Conservation (phyloP, 2,113 vertebrate genomes). For the Diphyllodes magnificus region DNA sequence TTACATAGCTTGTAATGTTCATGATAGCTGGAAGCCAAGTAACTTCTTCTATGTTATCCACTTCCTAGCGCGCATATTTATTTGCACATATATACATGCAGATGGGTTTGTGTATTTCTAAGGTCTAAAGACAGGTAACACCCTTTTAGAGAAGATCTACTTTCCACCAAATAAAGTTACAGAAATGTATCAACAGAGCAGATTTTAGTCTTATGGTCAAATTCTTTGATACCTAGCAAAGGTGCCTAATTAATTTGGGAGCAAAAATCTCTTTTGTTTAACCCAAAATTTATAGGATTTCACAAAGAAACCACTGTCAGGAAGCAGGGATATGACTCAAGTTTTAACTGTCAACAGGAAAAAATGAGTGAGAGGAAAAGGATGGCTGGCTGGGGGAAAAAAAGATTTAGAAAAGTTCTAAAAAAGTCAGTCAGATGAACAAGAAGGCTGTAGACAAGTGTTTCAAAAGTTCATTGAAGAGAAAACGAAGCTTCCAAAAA, state of each 20-base stretch:
- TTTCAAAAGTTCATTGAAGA: neutral
- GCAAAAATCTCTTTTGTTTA: neutral
- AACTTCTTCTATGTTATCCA: neutral
- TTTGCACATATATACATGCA: neutral
- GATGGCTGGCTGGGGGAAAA: neutral
- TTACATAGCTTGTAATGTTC: neutral
- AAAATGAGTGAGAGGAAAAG: neutral
- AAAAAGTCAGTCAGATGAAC: neutral
- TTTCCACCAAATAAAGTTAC: neutral
- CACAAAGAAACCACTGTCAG: neutral
- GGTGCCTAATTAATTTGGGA: neutral
- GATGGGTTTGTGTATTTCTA: neutral
- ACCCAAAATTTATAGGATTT: neutral
- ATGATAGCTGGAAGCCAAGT: neutral
- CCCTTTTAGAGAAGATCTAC: neutral
- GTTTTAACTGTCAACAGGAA: neutral
- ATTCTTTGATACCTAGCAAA: neutral
- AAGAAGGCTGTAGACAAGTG: neutral
- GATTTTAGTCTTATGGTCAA: neutral
- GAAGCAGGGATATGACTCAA: neutral
- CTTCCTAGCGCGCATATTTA: neutral
- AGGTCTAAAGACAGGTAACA: neutral
- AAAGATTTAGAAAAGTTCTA: neutral
- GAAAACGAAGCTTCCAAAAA: neutral
- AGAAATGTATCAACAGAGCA: neutral